A percentile compares a stretch with the other conserved stretches of the same genome.
Evolutionary conservation across 2,797 vertebrate genomes (phyloP).

Genomic region (Gadopsis marmoratus): DNA sequence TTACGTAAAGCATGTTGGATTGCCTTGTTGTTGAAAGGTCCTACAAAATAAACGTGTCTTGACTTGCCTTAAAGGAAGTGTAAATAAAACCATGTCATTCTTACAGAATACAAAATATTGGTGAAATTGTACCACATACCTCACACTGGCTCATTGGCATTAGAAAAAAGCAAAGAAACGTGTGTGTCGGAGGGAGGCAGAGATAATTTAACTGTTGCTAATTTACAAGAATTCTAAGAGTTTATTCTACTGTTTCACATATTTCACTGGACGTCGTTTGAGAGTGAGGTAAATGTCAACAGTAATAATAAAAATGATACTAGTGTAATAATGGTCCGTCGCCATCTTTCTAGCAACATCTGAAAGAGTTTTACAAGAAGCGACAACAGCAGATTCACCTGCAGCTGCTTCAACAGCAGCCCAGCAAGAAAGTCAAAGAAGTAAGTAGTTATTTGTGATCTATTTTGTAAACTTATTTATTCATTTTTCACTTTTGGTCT

Average conservation of each 20-base stretch:
- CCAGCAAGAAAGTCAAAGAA: slow-evolving; percentile 90
- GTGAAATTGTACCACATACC: too few relatives aligned
- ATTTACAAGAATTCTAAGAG: neutral
- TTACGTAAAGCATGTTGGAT: neutral
- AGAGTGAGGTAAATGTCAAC: neutral
- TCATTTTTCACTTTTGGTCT: neutral
- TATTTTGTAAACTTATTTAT: neutral
- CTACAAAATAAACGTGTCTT: neutral
- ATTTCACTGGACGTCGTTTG: neutral
- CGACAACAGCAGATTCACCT: slow-evolving; percentile 95
- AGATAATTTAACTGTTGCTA: neutral
- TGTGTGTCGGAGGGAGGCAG: too few relatives aligned
- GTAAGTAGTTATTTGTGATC: slow-evolving; percentile 70
- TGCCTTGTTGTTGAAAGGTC: neutral
- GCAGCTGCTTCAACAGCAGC: slow-evolving; percentile 92
- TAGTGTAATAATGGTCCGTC: neutral
- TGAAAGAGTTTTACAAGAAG: slow-evolving; percentile 98
- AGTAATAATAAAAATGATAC: neutral
- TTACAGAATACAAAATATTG: neutral
- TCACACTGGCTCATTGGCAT: neutral
- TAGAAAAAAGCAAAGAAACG: neutral
- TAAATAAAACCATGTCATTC: too few relatives aligned
- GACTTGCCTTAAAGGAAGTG: neutral
- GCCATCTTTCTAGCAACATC: slow-evolving; percentile 89
- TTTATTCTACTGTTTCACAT: neutral